phyloP scores from a whole-genome alignment of 2,888 invertebrate genomes.

The Carterocephalus palaemon region DNA sequence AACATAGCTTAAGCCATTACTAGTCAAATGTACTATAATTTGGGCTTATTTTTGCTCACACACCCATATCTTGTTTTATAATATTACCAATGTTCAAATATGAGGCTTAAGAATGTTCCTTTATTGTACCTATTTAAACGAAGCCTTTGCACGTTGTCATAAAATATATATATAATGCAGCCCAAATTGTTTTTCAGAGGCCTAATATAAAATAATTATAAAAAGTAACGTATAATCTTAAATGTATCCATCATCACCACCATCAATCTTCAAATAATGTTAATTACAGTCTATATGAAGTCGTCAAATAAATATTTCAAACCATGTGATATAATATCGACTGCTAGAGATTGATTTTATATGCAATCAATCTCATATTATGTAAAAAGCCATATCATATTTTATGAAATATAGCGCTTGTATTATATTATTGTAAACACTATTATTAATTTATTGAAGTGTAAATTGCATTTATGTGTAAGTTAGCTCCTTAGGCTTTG shows the following conservation, averaged over 20 bases:
- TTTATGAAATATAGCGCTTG: constrained; percentile 72
- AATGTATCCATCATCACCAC: too few species aligned
- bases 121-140: too few species aligned
- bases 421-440: constrained; percentile 75
- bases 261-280: too few species aligned
- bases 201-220: too few species aligned
- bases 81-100: constrained; percentile 25
- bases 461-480: constrained; percentile 77
- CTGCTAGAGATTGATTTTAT: constrained; percentile 56
- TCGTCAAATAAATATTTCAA: constrained; percentile 27
- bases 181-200: too few species aligned
- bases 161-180: too few species aligned
- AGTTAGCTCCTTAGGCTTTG: constrained; percentile 76
- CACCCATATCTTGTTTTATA: constrained; percentile 28
- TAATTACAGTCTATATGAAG: not conserved
- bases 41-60: constrained; percentile 63
- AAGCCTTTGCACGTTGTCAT: too few species aligned
- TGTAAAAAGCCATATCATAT: constrained; percentile 72
- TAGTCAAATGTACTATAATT: constrained; percentile 69
- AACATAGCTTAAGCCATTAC: constrained; percentile 63
- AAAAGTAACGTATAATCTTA: too few species aligned
- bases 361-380: constrained; percentile 66
- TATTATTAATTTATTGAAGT: constrained; percentile 73
- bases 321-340: constrained; percentile 52
- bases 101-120: constrained; percentile 18